These are phyloP conservation scores for Porites evermanni DNA, from an alignment of 92 coral and sea anemone species.

Conservation along the genomic window DNA sequence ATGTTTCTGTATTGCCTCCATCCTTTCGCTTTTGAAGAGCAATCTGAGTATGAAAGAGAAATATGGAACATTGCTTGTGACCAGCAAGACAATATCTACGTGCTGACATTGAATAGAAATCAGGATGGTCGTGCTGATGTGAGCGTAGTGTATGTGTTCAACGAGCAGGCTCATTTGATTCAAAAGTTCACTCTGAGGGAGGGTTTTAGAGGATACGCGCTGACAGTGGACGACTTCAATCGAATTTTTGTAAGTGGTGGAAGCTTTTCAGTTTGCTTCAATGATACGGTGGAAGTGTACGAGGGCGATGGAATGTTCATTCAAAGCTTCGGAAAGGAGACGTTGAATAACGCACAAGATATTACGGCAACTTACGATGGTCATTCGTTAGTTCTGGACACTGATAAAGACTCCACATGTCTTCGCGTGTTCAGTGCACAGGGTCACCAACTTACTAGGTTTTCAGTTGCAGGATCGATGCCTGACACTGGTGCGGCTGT, in stretches of 20 bases:
- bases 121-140: not conserved
- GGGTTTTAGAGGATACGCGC: slow-evolving; percentile 7
- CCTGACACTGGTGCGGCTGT: slow-evolving; percentile 19
- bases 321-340: slow-evolving; percentile 20
- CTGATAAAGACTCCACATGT: not conserved
- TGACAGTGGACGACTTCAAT: slow-evolving; percentile 30
- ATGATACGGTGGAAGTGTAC: slow-evolving; percentile 13
- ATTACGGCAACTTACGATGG: slow-evolving; percentile 18
- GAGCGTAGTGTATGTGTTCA: slow-evolving; percentile 1
- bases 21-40: slow-evolving; percentile 6
- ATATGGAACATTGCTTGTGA: slow-evolving; percentile 26
- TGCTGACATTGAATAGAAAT: slow-evolving; percentile 2
- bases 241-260: slow-evolving; percentile 13
- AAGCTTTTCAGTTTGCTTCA: not conserved
- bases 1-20: slow-evolving; percentile 1
- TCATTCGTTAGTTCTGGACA: slow-evolving; percentile 10
- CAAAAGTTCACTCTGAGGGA: slow-evolving; percentile 8
- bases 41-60: not conserved
- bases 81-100: slow-evolving; percentile 6
- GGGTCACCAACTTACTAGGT: not conserved
- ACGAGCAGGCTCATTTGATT: not conserved
- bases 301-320: not conserved
- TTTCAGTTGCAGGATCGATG: not conserved
- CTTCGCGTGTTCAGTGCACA: slow-evolving; percentile 8
- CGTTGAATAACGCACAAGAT: slow-evolving; percentile 17